Base-by-base conservation (phyloP, 2,888 invertebrate species). In the Conchocele bisecta region DNA sequence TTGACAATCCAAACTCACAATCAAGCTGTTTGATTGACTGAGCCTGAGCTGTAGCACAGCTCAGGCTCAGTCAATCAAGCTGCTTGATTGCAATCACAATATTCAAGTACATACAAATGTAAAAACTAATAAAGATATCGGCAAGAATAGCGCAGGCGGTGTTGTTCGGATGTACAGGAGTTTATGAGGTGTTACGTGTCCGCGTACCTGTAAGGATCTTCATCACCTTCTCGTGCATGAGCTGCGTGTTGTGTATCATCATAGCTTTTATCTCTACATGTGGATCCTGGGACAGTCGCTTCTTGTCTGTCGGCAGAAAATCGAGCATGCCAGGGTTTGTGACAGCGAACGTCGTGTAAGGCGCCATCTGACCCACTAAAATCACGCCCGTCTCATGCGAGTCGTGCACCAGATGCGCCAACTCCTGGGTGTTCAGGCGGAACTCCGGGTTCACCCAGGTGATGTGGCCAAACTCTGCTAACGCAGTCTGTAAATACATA, bases 141-240 rank as follows among this genome's bases (percentile, higher is more conserved):
- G n/a, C n/a, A n/a, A n/a, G n/a, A n/a, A n/a, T n/a, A n/a, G n/a
- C n/a, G n/a, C n/a, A n/a, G n/a, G n/a, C n/a, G n/a, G n/a, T n/a
- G 53, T n/a, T n/a, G n/a, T n/a, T n/a, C n/a, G n/a, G n/a, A n/a
- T n/a, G n/a, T n/a, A n/a, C n/a, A n/a, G n/a, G n/a, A n/a, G n/a
- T n/a, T n/a, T n/a, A n/a, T n/a, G n/a, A n/a, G n/a, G n/a, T n/a
- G n/a, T n/a, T n/a, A n/a, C n/a, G n/a, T n/a, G n/a, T n/a, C n/a
- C n/a, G n/a, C n/a, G n/a, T n/a, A n/a, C n/a, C n/a, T n/a, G 88
- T 78, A 35, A 89, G 82, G 83, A 89, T 86, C 64, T 88, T 83
- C 70, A 91, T 84, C 22, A 91, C 79, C 22, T 86, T 80, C 22
- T 87, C 74, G 24, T 68, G 66, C 4, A 83, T 61, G 28, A 73